Percentiles rank a stretch among this genome's conserved stretches.
phyloP scores from a whole-genome alignment of 2,113 vertebrate genomes.

The Balaeniceps rex region DNA sequence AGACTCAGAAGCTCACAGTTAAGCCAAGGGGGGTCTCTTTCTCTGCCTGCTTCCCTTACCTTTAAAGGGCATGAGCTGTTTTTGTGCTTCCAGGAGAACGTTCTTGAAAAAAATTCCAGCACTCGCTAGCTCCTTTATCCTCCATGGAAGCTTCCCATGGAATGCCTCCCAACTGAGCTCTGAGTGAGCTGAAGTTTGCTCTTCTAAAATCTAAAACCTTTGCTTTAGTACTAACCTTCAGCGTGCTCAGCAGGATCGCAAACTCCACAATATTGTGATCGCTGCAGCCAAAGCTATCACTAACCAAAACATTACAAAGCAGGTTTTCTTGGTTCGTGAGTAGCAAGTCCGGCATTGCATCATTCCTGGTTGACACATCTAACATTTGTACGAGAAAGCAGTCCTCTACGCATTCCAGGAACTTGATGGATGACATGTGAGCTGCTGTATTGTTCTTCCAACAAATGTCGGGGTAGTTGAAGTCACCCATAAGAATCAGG shows the following conservation, averaged over 20 bases:
- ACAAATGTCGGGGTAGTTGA: neutral
- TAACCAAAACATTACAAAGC: too few relatives aligned
- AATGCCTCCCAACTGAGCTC: neutral
- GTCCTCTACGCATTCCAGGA: neutral
- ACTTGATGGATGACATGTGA: neutral
- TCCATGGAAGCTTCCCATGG: neutral
- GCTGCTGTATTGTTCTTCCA: neutral
- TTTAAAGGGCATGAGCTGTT: neutral
- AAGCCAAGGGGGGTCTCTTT: neutral
- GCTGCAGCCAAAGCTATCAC: too few relatives aligned
- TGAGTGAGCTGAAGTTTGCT: neutral
- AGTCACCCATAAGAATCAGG: neutral
- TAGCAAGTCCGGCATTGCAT: neutral
- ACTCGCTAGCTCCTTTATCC: neutral
- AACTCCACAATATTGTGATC: too few relatives aligned
- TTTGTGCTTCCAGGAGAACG: neutral
- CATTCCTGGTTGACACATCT: neutral
- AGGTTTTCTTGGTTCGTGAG: too few relatives aligned
- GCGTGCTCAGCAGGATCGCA: neutral
- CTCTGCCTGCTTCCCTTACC: neutral
- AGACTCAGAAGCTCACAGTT: neutral
- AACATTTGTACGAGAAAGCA: neutral
- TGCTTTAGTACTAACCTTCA: neutral
- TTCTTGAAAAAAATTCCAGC: neutral
- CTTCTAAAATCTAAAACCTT: neutral